Evolutionary conservation across 2,797 vertebrate genomes (phyloP).

Genomic region (Megalops cyprinoides): DNA sequence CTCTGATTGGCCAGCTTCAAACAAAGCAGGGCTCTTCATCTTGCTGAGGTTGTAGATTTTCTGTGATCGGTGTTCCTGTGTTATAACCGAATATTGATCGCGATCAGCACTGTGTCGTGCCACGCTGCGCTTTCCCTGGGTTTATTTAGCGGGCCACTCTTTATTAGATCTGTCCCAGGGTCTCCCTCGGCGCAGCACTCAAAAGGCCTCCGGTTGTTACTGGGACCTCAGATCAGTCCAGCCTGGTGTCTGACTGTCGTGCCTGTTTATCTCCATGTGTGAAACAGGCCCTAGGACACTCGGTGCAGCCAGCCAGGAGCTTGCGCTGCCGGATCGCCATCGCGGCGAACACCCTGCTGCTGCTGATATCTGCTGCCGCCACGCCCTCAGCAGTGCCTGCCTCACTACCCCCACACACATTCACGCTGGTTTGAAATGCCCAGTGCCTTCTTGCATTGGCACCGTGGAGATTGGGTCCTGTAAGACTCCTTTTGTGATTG

Average conservation of each 20-base stretch:
- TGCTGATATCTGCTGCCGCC: background rate
- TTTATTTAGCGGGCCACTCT: too few species aligned
- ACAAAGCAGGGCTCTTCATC: too few species aligned
- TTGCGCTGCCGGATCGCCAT: background rate
- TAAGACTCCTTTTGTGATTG: background rate
- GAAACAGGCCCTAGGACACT: background rate
- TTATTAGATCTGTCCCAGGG: too few species aligned
- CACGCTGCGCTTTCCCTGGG: background rate
- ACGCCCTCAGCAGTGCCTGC: background rate
- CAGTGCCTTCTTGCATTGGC: background rate
- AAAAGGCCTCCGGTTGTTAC: constrained; percentile 1
- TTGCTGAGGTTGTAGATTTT: background rate
- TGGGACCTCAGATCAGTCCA: background rate
- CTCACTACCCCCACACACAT: background rate
- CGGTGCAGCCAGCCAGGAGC: background rate
- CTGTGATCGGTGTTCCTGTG: background rate
- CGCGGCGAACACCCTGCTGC: background rate
- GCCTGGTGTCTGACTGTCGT: constrained; percentile 15
- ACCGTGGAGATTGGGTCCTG: background rate
- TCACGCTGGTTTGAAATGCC: too few species aligned
- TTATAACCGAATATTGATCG: background rate
- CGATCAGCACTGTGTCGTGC: background rate
- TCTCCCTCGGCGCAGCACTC: too few species aligned
- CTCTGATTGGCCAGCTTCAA: background rate
- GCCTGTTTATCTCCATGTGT: constrained; percentile 1